A percentile compares a stretch with the other conserved stretches of the same genome.
Conservation (phyloP, 2,797 vertebrate genomes). For the Cottoperca gobio region DNA sequence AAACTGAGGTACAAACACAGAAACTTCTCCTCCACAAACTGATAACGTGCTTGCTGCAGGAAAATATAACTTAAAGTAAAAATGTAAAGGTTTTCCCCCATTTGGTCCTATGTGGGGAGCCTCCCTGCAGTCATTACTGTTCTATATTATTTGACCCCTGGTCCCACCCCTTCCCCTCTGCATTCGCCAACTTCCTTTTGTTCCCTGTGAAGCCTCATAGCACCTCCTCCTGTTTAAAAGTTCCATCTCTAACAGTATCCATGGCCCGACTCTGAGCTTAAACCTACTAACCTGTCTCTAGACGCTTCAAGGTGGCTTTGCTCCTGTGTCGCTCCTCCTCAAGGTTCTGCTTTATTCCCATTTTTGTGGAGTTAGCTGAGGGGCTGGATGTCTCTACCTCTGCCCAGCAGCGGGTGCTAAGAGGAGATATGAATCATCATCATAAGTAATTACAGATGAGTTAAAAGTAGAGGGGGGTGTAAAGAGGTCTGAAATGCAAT, state of each 20-base stretch:
- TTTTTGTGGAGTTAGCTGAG: slow-evolving; percentile 8
- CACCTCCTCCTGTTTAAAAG: slow-evolving; percentile 51
- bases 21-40: slow-evolving; percentile 47
- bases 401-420: slow-evolving; percentile 20
- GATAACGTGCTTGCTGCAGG: slow-evolving; percentile 20
- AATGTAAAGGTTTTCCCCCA: slow-evolving; percentile 1
- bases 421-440: slow-evolving; percentile 11
- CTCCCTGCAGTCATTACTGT: slow-evolving; percentile 33
- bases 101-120: slow-evolving; percentile 1
- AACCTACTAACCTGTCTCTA: slow-evolving; percentile 56
- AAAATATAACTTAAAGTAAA: slow-evolving; percentile 11
- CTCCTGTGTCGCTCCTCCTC: slow-evolving; percentile 40
- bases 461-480: slow-evolving; percentile 15
- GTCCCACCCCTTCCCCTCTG: neutral
- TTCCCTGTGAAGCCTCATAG: slow-evolving; percentile 29
- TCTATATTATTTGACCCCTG: slow-evolving; percentile 16
- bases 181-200: slow-evolving; percentile 19
- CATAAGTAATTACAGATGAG: slow-evolving; percentile 10
- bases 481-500: slow-evolving; percentile 18
- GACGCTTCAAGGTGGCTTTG: slow-evolving; percentile 40
- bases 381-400: slow-evolving; percentile 13
- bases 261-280: slow-evolving; percentile 35
- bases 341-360: neutral
- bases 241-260: slow-evolving; percentile 62
- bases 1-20: slow-evolving; percentile 48